phyloP scores from a whole-genome alignment of 2,888 invertebrate genomes.

The Thysanoteuthis rhombus region DNA sequence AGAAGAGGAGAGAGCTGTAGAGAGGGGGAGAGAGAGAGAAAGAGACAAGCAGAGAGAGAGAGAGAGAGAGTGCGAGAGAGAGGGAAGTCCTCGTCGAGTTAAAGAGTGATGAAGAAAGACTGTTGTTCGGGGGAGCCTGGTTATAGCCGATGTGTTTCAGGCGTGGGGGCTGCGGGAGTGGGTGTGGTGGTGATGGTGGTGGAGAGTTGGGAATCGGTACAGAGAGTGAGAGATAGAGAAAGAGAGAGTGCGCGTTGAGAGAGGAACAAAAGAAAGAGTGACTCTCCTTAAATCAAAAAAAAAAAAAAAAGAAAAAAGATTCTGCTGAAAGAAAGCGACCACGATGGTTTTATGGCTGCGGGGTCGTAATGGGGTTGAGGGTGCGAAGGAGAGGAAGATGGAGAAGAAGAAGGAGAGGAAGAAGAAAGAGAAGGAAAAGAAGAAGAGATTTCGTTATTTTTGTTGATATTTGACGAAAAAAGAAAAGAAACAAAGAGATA shows the following conservation, averaged over 20 bases:
- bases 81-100: neutral
- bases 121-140: neutral
- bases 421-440: neutral
- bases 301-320: no score
- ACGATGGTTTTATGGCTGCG: neutral
- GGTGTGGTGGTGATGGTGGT: no score
- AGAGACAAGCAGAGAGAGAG: neutral
- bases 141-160: neutral
- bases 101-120: neutral
- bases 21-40: neutral
- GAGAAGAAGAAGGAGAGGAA: neutral
- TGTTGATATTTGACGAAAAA: neutral
- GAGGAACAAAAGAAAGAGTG: neutral
- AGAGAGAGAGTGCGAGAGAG: neutral
- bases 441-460: neutral
- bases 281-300: no score
- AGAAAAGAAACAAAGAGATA: neutral
- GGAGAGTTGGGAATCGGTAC: neutral
- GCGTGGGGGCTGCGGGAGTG: neutral
- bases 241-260: no score
- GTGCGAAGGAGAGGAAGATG: neutral
- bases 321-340: neutral
- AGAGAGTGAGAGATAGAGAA: neutral
- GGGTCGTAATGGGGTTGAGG: neutral
- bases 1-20: neutral